Conservation (phyloP, 2,888 invertebrate genomes). For the Mylabris sibirica region DNA sequence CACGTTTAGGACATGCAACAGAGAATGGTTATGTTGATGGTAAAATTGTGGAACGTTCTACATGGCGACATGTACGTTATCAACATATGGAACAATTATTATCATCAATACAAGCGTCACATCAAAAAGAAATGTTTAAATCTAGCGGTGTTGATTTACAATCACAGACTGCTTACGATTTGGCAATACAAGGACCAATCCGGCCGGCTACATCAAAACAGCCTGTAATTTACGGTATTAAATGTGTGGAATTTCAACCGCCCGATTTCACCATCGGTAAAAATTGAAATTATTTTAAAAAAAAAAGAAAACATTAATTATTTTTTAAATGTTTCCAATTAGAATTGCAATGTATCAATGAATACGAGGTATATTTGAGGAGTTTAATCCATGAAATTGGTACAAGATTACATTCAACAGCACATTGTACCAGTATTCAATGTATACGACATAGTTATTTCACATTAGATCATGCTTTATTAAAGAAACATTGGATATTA, state of each 20-base stretch:
- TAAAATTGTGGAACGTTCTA: slow-evolving; percentile 73
- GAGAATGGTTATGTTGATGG: slow-evolving; percentile 77
- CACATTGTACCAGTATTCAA: slow-evolving; percentile 80
- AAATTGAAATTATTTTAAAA: too few species aligned
- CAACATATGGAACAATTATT: slow-evolving; percentile 76
- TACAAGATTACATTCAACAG: slow-evolving; percentile 76
- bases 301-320: not conserved
- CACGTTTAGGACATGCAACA: slow-evolving; percentile 78
- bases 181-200: slow-evolving; percentile 83
- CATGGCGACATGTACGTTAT: slow-evolving; percentile 74
- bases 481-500: slow-evolving; percentile 84
- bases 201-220: slow-evolving; percentile 74
- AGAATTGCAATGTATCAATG: slow-evolving; percentile 91
- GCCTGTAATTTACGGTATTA: slow-evolving; percentile 86
- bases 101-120: slow-evolving; percentile 82
- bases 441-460: slow-evolving; percentile 88
- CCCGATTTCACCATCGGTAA: slow-evolving; percentile 89
- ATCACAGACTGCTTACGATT: slow-evolving; percentile 88
- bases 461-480: slow-evolving; percentile 74
- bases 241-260: slow-evolving; percentile 79
- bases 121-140: slow-evolving; percentile 86
- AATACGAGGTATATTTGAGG: slow-evolving; percentile 79
- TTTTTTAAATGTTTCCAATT: slow-evolving; percentile 42
- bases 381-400: slow-evolving; percentile 86
- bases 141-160: slow-evolving; percentile 81